These are phyloP conservation scores for Xylota sylvarum DNA, from an alignment of 2,888 invertebrate species.

Conservation along the genomic window DNA sequence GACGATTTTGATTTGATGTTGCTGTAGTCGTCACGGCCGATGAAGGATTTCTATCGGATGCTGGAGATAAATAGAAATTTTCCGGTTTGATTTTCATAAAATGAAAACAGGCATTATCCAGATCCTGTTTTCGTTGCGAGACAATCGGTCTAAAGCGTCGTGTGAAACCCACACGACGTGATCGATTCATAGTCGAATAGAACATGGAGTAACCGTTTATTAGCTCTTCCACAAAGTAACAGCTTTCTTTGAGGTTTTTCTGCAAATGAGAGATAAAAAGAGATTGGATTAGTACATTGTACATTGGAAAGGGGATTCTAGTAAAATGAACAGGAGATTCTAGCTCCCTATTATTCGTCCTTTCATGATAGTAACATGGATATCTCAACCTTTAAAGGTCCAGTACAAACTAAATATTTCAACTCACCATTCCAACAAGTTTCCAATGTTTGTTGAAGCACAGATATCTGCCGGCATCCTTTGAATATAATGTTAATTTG, in stretches of 20 bases:
- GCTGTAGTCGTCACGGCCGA: slow-evolving; percentile 42
- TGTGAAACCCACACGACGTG: slow-evolving; percentile 82
- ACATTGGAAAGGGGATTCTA: not conserved
- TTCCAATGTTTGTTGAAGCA: slow-evolving; percentile 81
- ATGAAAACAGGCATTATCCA: slow-evolving; percentile 80
- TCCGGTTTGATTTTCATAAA: slow-evolving; percentile 80
- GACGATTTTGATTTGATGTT: slow-evolving; percentile 75
- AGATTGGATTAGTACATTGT: not conserved
- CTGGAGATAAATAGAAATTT: slow-evolving; percentile 77
- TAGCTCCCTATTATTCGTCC: too few species aligned
- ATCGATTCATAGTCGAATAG: slow-evolving; percentile 80
- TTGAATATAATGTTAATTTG: slow-evolving; percentile 83
- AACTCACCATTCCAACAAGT: slow-evolving; percentile 83
- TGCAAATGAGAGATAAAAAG: slow-evolving; percentile 68
- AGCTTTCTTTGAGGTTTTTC: slow-evolving; percentile 82
- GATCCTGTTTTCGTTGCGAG: slow-evolving; percentile 78
- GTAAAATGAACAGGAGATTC: not conserved
- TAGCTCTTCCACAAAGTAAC: slow-evolving; percentile 82
- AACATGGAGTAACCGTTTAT: slow-evolving; percentile 81
- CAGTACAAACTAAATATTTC: not conserved
- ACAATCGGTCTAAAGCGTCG: slow-evolving; percentile 81
- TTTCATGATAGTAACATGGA: too few species aligned
- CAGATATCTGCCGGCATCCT: slow-evolving; percentile 82
- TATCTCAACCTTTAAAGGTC: too few species aligned
- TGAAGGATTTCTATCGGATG: slow-evolving; percentile 23